Evolutionary conservation across 1,140 invertebrate genomes (phyloP).

Genomic region (Cherax quadricarinatus): DNA sequence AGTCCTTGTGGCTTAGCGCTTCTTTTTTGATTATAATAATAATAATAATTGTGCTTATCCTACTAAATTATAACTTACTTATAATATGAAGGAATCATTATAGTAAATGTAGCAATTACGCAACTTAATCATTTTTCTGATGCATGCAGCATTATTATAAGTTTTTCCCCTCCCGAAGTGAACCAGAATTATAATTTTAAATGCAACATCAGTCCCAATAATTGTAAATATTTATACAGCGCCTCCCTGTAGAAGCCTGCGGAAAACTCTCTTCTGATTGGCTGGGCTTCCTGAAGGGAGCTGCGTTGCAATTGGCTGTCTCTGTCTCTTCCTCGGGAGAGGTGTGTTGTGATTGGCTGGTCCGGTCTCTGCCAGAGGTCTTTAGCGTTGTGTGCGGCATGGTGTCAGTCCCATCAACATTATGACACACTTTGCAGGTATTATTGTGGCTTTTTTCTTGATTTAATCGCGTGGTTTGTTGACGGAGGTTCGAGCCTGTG

Average conservation of each 20-base stretch:
- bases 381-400: not conserved
- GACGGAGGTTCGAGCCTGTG: not conserved
- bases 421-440: conserved; percentile 15
- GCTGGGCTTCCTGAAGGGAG: no score
- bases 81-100: no score
- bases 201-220: not conserved
- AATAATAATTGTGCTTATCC: no score
- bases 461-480: not conserved
- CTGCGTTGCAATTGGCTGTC: not conserved
- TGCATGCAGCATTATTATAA: no score
- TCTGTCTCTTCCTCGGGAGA: not conserved
- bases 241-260: not conserved
- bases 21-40: no score
- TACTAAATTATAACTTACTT: no score
- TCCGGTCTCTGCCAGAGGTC: not conserved
- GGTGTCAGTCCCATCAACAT: not conserved
- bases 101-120: no score
- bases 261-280: not conserved
- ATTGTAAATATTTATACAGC: not conserved
- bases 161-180: no score
- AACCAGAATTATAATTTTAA: no score
- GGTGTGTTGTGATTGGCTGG: not conserved
- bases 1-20: no score
- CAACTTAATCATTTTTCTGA: no score
- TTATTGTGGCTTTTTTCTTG: not conserved